These are phyloP conservation scores for Schizothorax lantsangensis DNA, from an alignment of 2,797 vertebrate species.

Conservation along the genomic window DNA sequence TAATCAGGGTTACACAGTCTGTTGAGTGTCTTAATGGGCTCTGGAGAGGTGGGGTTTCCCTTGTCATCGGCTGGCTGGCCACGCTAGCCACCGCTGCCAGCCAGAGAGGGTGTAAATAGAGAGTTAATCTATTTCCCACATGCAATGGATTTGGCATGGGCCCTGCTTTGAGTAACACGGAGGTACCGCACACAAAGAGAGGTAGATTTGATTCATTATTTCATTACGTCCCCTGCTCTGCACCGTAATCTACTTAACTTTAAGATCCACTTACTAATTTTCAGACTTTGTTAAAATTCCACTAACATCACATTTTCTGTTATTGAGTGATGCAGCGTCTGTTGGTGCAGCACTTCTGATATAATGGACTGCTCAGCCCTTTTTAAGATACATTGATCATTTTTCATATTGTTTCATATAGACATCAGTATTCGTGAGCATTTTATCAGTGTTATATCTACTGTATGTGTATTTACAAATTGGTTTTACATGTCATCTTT, in stretches of 20 bases:
- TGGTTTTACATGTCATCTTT: background rate
- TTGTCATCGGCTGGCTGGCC: constrained; percentile 50
- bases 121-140: constrained; percentile 49
- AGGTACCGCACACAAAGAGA: background rate
- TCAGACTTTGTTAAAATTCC: constrained; percentile 33
- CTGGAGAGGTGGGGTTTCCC: constrained; percentile 69
- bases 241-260: constrained; percentile 33
- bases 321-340: constrained; percentile 8
- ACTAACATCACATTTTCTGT: constrained; percentile 32
- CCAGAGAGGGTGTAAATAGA: constrained; percentile 34
- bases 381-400: constrained; percentile 59
- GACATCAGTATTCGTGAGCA: background rate
- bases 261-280: constrained; percentile 34
- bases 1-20: constrained; percentile 77
- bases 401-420: constrained; percentile 1
- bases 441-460: background rate
- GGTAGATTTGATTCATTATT: constrained; percentile 49
- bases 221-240: constrained; percentile 25
- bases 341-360: constrained; percentile 16
- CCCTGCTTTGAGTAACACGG: constrained; percentile 22
- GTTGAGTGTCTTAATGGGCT: constrained; percentile 74
- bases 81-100: constrained; percentile 45
- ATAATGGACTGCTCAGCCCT: constrained; percentile 53
- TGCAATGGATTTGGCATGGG: constrained; percentile 39
- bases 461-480: background rate